Percentiles rank a stretch among this genome's conserved stretches.
Conservation (phyloP, 2,113 vertebrate species). For the Atherinomorus stipes region DNA sequence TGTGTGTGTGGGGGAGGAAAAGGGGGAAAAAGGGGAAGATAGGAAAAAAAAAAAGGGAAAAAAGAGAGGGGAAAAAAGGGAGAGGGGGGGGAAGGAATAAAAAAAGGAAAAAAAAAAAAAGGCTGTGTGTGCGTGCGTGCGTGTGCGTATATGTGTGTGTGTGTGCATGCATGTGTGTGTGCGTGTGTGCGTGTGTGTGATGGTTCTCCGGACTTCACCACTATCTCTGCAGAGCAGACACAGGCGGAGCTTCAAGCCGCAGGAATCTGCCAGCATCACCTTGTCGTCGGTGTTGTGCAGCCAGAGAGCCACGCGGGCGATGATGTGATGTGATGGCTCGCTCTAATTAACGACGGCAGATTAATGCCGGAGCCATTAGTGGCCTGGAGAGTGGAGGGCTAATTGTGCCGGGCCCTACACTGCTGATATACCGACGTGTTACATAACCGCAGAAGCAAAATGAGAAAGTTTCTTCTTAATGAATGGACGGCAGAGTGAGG, state of each 20-base stretch:
- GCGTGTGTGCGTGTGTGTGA: constrained; percentile 36
- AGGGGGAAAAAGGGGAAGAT: too few relatives aligned
- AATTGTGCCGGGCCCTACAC: constrained; percentile 42
- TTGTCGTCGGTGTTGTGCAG: constrained; percentile 30
- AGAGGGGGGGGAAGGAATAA: too few relatives aligned
- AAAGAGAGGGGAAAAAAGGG: too few relatives aligned
- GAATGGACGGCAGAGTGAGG: constrained; percentile 42
- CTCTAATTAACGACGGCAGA: constrained; percentile 55
- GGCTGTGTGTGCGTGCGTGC: too few relatives aligned
- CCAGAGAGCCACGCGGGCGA: constrained; percentile 11
- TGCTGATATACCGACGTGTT: constrained; percentile 61
- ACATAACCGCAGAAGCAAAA: constrained; percentile 63
- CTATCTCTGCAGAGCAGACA: constrained; percentile 77
- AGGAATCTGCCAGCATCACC: constrained; percentile 45
- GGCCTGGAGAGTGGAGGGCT: constrained; percentile 58
- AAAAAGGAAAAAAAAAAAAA: too few relatives aligned
- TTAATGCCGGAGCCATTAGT: constrained; percentile 34
- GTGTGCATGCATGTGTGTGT: constrained; percentile 19
- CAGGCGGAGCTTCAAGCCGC: constrained; percentile 56
- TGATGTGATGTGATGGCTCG: constrained; percentile 34
- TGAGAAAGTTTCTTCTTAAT: constrained; percentile 52
- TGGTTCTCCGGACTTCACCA: constrained; percentile 64
- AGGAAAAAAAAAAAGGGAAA: too few relatives aligned
- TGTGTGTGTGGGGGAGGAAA: too few relatives aligned
- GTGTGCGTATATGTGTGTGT: not conserved